phyloP scores from a whole-genome alignment of 1,140 invertebrate species.

The Druon quercuslanigerum region DNA sequence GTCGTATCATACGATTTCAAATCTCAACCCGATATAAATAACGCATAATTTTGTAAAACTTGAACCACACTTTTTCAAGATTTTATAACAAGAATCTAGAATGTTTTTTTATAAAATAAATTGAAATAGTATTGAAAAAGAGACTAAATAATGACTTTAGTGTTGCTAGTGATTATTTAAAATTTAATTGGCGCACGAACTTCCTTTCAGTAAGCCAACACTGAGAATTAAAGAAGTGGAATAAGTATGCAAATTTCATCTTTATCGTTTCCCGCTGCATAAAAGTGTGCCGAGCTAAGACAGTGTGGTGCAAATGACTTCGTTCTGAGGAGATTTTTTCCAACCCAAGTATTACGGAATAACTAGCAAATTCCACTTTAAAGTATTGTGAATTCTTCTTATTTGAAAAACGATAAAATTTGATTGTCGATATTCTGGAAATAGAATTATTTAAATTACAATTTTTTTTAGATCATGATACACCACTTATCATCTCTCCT shows the following conservation, averaged over 20 bases:
- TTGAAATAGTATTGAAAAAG: no score
- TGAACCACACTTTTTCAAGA: no score
- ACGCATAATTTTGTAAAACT: neutral
- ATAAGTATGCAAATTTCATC: conserved; percentile 67
- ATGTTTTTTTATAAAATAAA: no score
- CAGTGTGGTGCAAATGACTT: conserved; percentile 12
- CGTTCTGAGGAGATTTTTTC: conserved; percentile 11
- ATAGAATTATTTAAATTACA: neutral
- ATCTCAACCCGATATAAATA: neutral
- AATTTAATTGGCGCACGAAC: neutral
- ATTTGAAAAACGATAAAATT: neutral
- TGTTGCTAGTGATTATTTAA: no score
- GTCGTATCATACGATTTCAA: conserved; percentile 31
- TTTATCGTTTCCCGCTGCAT: conserved; percentile 55
- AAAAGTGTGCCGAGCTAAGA: conserved; percentile 5
- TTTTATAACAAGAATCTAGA: no score
- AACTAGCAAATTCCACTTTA: neutral
- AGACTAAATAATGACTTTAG: no score
- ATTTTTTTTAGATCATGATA: neutral
- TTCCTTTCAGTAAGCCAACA: neutral
- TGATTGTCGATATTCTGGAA: no score
- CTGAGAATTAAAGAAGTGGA: conserved; percentile 59
- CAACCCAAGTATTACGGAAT: conserved; percentile 1
- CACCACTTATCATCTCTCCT: no score
- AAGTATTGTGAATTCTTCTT: neutral